Evolutionary conservation across 2,888 invertebrate species (phyloP).

Genomic region (Lottia scabra): DNA sequence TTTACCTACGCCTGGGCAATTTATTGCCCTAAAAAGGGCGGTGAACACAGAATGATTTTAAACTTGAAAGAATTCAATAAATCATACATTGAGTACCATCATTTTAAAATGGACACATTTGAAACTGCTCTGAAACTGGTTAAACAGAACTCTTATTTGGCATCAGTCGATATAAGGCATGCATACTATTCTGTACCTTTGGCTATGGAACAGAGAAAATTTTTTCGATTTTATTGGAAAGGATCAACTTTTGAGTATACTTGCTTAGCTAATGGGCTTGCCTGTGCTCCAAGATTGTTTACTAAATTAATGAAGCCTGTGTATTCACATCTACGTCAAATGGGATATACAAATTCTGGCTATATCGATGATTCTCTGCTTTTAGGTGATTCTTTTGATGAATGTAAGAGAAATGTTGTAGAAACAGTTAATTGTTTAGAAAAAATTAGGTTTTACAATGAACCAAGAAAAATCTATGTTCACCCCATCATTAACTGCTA

Average conservation of each 20-base stretch:
- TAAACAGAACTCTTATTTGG: slow-evolving; percentile 11
- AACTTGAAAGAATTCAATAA: slow-evolving; percentile 19
- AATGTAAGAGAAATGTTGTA: background rate
- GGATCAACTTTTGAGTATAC: background rate
- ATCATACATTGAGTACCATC: slow-evolving; percentile 17
- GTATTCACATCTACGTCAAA: background rate
- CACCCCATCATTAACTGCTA: background rate
- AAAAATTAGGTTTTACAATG: background rate
- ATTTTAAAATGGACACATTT: slow-evolving; percentile 6
- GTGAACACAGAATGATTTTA: slow-evolving; percentile 11
- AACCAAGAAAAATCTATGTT: background rate
- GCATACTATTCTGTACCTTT: slow-evolving; percentile 23
- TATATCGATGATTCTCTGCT: background rate
- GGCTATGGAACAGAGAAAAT: background rate
- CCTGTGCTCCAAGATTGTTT: background rate
- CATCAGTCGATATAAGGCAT: slow-evolving; percentile 15
- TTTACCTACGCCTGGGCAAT: too few relatives aligned
- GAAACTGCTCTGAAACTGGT: slow-evolving; percentile 16
- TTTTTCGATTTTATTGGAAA: background rate
- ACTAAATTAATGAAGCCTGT: background rate
- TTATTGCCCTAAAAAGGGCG: slow-evolving; percentile 13
- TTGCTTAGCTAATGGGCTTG: background rate
- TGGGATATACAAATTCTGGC: background rate
- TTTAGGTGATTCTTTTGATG: background rate
- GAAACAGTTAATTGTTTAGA: background rate